These are phyloP conservation scores for Henricia sp. DNA, from an alignment of 53 echinoderm and acorn worm genomes.

Conservation along the genomic window DNA sequence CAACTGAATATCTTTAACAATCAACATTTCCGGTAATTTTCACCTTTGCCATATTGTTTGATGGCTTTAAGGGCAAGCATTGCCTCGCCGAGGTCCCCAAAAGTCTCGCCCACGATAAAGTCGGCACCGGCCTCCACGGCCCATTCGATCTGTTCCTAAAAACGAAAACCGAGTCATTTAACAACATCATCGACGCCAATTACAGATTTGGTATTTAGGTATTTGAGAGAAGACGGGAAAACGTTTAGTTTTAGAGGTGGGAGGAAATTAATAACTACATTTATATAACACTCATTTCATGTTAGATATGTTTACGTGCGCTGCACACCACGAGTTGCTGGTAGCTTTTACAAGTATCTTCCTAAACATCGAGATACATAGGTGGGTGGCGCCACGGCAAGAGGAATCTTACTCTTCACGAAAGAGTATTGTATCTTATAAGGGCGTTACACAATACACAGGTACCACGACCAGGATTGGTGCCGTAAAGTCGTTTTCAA, in stretches of 20 bases:
- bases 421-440: too few species aligned
- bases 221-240: background rate
- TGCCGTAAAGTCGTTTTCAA: too few species aligned
- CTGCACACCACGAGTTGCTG: too few species aligned
- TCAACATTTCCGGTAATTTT: background rate
- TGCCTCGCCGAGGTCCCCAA: constrained; percentile 72
- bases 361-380: too few species aligned
- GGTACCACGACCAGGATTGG: too few species aligned
- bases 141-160: constrained; percentile 92
- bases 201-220: too few species aligned
- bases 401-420: too few species aligned
- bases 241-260: background rate
- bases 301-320: too few species aligned
- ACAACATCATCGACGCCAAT: too few species aligned
- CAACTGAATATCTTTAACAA: background rate
- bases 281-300: background rate
- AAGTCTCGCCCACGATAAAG: constrained; percentile 88
- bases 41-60: constrained; percentile 83
- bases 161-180: background rate
- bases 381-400: too few species aligned
- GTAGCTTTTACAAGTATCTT: too few species aligned
- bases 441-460: too few species aligned
- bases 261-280: background rate
- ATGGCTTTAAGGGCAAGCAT: constrained; percentile 71
- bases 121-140: constrained; percentile 85